Conservation (phyloP, 2,888 invertebrate species). For the Trachelus troglodyta region DNA sequence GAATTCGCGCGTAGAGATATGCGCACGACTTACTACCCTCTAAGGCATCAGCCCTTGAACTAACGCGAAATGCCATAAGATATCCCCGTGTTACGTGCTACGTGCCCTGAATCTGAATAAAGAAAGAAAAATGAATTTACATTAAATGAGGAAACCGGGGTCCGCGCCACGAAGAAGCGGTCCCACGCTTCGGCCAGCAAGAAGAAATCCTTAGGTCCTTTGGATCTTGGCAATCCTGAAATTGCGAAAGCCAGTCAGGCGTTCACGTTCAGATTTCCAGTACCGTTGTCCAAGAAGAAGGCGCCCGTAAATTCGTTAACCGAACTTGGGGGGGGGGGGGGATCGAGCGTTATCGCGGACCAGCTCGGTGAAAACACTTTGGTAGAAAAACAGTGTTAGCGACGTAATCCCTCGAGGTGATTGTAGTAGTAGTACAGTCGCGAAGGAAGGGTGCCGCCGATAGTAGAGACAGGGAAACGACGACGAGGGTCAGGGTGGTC, state of each 20-base stretch:
- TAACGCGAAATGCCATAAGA: background rate
- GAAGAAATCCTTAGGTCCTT: background rate
- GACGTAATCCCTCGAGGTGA: slow-evolving; percentile 48
- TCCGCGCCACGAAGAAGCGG: background rate
- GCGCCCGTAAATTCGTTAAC: background rate
- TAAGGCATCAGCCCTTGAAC: background rate
- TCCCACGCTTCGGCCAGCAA: background rate
- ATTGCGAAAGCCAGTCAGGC: background rate
- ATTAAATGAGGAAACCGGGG: background rate
- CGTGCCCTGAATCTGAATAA: background rate
- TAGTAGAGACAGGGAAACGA: background rate
- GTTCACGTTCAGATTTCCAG: background rate
- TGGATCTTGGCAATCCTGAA: background rate
- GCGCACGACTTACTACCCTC: background rate
- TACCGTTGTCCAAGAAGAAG: background rate
- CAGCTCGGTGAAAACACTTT: slow-evolving; percentile 46
- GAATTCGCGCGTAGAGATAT: background rate
- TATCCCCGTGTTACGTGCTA: background rate
- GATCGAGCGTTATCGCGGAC: slow-evolving; percentile 30
- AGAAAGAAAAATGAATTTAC: background rate
- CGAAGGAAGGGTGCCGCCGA: background rate
- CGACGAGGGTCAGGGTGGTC: slow-evolving; percentile 12
- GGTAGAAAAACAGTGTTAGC: slow-evolving; percentile 55
- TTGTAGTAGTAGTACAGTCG: background rate
- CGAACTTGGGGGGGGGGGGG: background rate